Percentiles rank a stretch among this genome's conserved stretches.
Evolutionary conservation across 92 coral and sea anemone genomes (phyloP).

Genomic region (Porites divaricata): DNA sequence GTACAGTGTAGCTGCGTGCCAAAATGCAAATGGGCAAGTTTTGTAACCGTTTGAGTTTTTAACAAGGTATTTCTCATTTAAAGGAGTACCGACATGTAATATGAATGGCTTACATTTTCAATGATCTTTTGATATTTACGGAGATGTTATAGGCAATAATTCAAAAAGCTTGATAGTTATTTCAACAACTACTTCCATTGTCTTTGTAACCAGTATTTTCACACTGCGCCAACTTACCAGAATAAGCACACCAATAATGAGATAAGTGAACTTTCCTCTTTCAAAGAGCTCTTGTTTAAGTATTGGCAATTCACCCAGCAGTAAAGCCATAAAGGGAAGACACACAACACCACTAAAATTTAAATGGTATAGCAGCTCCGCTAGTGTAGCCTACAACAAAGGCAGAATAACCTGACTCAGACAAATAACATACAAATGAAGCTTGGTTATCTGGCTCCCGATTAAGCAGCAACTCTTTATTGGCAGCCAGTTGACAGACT

Average conservation of each 20-base stretch:
- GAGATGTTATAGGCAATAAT: no score
- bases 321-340: slow-evolving; percentile 53
- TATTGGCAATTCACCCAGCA: slow-evolving; percentile 46
- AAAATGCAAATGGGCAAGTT: no score
- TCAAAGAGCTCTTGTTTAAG: slow-evolving; percentile 11
- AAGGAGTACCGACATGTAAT: not conserved
- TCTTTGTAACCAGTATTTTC: not conserved
- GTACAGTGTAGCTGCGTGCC: no score
- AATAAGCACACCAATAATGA: not conserved
- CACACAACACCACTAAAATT: slow-evolving; percentile 54
- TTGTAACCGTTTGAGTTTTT: no score
- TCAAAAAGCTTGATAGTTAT: no score
- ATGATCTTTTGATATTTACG: no score
- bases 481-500: no score
- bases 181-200: no score
- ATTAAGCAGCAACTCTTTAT: no score
- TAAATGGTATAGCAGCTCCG: slow-evolving; percentile 50
- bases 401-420: not conserved
- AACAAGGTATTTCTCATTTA: no score
- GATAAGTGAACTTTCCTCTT: slow-evolving; percentile 15
- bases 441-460: no score
- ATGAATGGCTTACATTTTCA: not conserved
- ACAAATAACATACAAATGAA: not conserved
- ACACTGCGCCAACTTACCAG: slow-evolving; percentile 8
- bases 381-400: slow-evolving; percentile 38